These are phyloP conservation scores for Sitodiplosis mosellana DNA, from an alignment of 1,140 invertebrate species.

Conservation along the genomic window DNA sequence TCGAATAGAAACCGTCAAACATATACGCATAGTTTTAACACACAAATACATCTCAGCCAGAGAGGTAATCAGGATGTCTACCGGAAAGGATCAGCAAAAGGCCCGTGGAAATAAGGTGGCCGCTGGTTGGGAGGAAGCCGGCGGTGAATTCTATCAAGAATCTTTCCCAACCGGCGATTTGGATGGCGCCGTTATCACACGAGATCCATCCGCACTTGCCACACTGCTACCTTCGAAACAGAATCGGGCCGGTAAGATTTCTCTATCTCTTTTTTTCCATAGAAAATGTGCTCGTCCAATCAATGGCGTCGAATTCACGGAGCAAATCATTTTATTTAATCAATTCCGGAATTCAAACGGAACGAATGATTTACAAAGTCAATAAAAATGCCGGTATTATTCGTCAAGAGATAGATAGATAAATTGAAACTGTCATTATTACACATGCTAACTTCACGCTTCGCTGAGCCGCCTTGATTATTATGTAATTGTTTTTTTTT, in stretches of 20 bases:
- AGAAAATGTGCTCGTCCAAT: constrained; percentile 1
- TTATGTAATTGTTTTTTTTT: no score
- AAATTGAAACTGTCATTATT: background rate
- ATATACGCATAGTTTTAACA: background rate
- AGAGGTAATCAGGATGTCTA: constrained; percentile 4
- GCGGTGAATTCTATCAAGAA: constrained; percentile 70
- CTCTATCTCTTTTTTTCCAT: constrained; percentile 1
- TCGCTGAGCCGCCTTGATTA: no score
- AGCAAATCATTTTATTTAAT: background rate
- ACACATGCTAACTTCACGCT: no score
- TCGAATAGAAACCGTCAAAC: background rate
- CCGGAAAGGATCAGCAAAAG: constrained; percentile 5
- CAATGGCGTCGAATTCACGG: background rate
- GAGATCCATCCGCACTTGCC: constrained; percentile 50
- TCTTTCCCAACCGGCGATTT: constrained; percentile 52
- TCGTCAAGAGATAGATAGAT: constrained; percentile 9
- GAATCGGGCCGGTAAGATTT: constrained; percentile 39
- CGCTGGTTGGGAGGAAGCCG: constrained; percentile 61
- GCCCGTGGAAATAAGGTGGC: constrained; percentile 2
- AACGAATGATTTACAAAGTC: background rate
- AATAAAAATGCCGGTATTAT: background rate
- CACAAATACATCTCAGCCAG: background rate
- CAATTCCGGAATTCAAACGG: background rate
- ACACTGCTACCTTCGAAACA: constrained; percentile 61
- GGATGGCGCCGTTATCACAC: constrained; percentile 44